phyloP scores from a whole-genome alignment of 1,140 invertebrate genomes.

The Drosophila navojoa region DNA sequence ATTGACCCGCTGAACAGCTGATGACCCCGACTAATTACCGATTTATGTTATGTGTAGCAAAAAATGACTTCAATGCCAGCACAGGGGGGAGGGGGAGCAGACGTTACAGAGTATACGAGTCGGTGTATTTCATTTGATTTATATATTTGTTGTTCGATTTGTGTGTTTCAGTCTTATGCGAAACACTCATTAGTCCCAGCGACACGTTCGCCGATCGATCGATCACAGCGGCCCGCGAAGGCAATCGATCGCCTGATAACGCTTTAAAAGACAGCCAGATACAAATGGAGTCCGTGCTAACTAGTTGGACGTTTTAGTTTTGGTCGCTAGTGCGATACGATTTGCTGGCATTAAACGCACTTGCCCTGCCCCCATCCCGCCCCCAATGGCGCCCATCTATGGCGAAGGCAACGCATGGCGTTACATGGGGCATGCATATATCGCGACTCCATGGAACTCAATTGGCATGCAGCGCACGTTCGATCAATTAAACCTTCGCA shows the following conservation, averaged over 20 bases:
- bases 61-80: constrained; percentile 6
- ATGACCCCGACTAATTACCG: constrained; percentile 35
- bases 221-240: constrained; percentile 49
- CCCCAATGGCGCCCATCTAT: constrained; percentile 39
- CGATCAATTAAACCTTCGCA: constrained; percentile 74
- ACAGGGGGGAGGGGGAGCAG: neutral
- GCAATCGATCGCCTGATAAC: constrained; percentile 76
- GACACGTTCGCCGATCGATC: constrained; percentile 76
- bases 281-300: constrained; percentile 21
- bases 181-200: constrained; percentile 71
- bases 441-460: constrained; percentile 41
- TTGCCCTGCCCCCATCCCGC: neutral
- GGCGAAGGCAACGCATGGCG: constrained; percentile 16
- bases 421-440: constrained; percentile 44
- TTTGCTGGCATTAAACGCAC: constrained; percentile 47
- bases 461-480: constrained; percentile 72
- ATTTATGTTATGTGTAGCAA: constrained; percentile 29
- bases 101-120: neutral
- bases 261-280: constrained; percentile 60
- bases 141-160: constrained; percentile 9
- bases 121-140: constrained; percentile 2
- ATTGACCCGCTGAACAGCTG: constrained; percentile 24
- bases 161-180: constrained; percentile 53
- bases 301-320: constrained; percentile 52
- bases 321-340: constrained; percentile 10